phyloP scores from a whole-genome alignment of 2,888 invertebrate genomes.

The Sphaerophoria rueppellii region DNA sequence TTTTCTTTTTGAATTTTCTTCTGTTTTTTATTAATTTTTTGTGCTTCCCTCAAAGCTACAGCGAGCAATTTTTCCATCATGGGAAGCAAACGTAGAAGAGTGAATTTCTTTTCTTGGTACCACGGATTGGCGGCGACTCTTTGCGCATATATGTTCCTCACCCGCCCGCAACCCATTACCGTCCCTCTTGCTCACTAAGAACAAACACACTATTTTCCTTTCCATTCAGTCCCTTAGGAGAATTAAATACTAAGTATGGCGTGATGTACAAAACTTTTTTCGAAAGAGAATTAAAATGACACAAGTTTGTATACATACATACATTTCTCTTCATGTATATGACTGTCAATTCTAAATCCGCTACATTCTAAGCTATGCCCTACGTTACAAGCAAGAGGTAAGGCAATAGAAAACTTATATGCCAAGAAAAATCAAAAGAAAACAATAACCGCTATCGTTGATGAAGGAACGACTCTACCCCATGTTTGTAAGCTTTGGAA shows the following conservation, averaged over 20 bases:
- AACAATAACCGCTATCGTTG: conserved; percentile 47
- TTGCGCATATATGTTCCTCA: conserved; percentile 18
- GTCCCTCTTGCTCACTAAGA: conserved; percentile 6
- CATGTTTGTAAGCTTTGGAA: not conserved
- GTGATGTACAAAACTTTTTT: not conserved
- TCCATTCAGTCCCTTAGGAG: conserved; percentile 35
- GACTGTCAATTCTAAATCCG: not conserved
- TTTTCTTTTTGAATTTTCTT: conserved; percentile 35
- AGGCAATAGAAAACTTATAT: conserved; percentile 6
- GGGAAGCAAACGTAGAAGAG: conserved; percentile 39
- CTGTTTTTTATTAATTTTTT: conserved; percentile 21
- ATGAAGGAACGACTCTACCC: conserved; percentile 20
- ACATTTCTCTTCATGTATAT: conserved; percentile 1
- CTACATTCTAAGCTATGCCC: not conserved
- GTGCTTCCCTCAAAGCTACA: conserved; percentile 3
- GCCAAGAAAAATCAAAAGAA: conserved; percentile 46
- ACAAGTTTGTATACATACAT: conserved; percentile 16
- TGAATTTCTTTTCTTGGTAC: conserved; percentile 48
- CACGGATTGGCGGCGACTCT: conserved; percentile 33
- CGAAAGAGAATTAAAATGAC: conserved; percentile 21
- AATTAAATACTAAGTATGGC: conserved; percentile 46
- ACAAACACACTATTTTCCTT: not conserved
- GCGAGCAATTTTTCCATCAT: conserved; percentile 43
- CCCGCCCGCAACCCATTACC: conserved; percentile 4
- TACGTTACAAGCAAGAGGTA: not conserved